A percentile compares a stretch with the other conserved stretches of the same genome.
phyloP scores from a whole-genome alignment of 2,888 invertebrate species.

The Notocelia uddmanniana region DNA sequence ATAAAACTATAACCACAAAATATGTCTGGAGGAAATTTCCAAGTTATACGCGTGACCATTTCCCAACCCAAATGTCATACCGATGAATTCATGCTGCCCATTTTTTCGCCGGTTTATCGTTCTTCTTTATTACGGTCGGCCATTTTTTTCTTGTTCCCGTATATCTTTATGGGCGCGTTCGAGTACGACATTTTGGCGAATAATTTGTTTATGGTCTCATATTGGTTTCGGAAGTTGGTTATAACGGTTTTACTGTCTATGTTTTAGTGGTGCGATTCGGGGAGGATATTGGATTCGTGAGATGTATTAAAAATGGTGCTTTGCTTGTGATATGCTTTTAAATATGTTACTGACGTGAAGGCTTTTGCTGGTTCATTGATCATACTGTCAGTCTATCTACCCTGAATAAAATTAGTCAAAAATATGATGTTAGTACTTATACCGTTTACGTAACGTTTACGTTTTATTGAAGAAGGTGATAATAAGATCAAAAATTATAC shows the following conservation, averaged over 20 bases:
- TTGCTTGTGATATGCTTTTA: not conserved
- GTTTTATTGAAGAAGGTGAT: too few relatives aligned
- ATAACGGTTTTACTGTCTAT: slow-evolving; percentile 37
- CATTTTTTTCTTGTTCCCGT: slow-evolving; percentile 64
- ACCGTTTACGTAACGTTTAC: too few relatives aligned
- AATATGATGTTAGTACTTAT: too few relatives aligned
- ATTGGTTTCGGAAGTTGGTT: slow-evolving; percentile 67
- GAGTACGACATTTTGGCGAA: slow-evolving; percentile 69
- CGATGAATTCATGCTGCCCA: slow-evolving; percentile 83
- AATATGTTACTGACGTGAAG: not conserved
- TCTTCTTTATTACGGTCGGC: slow-evolving; percentile 82
- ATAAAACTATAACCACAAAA: slow-evolving; percentile 81
- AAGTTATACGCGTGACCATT: slow-evolving; percentile 78
- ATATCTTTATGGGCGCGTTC: slow-evolving; percentile 68
- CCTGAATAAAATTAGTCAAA: too few relatives aligned
- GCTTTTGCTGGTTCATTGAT: not conserved
- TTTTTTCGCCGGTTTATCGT: slow-evolving; percentile 84
- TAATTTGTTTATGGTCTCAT: slow-evolving; percentile 82
- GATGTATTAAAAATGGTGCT: not conserved
- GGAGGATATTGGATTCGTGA: slow-evolving; percentile 15
- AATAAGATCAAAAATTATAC: too few relatives aligned
- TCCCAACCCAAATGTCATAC: slow-evolving; percentile 82
- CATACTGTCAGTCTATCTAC: too few relatives aligned
- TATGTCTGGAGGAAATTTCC: slow-evolving; percentile 66
- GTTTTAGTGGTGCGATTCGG: slow-evolving; percentile 1